phyloP scores from a whole-genome alignment of 2,797 vertebrate genomes.

The Sphaeramia orbicularis region DNA sequence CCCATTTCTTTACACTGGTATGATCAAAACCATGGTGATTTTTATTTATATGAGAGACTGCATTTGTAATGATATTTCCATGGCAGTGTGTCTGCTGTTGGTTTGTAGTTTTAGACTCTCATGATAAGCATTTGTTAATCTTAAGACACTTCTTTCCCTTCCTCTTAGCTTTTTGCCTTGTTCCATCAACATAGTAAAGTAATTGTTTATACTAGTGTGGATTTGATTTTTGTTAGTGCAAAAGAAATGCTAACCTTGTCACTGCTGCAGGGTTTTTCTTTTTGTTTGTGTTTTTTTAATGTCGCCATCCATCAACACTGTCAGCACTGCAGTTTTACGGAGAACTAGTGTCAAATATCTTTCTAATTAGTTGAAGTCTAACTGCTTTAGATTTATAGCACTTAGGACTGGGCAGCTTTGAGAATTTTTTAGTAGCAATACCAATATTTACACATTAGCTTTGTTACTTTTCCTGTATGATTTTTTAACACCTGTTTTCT shows the following conservation, averaged over 20 bases:
- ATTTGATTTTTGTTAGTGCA: conserved; percentile 55
- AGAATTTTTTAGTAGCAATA: no score
- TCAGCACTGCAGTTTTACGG: conserved; percentile 15
- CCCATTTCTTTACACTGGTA: conserved; percentile 88
- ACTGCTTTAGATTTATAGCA: no score
- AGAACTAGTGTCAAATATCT: not conserved
- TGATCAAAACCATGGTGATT: conserved; percentile 81
- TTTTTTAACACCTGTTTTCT: no score
- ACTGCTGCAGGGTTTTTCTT: conserved; percentile 43
- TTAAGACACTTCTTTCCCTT: conserved; percentile 57
- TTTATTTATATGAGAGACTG: conserved; percentile 66
- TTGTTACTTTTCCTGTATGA: no score
- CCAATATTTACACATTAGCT: no score
- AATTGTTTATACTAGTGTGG: conserved; percentile 49
- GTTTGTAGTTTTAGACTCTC: conserved; percentile 69
- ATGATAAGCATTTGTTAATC: conserved; percentile 66
- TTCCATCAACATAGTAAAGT: conserved; percentile 62
- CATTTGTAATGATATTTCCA: conserved; percentile 68
- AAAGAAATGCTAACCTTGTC: conserved; percentile 93
- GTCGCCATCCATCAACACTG: conserved; percentile 39
- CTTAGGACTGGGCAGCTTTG: no score
- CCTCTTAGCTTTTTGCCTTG: conserved; percentile 58
- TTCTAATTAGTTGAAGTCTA: no score
- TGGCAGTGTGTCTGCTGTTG: conserved; percentile 72
- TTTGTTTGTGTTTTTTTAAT: conserved; percentile 27